Base-by-base conservation (phyloP, 2,113 vertebrate genomes). In the Corythornis cristatus region DNA sequence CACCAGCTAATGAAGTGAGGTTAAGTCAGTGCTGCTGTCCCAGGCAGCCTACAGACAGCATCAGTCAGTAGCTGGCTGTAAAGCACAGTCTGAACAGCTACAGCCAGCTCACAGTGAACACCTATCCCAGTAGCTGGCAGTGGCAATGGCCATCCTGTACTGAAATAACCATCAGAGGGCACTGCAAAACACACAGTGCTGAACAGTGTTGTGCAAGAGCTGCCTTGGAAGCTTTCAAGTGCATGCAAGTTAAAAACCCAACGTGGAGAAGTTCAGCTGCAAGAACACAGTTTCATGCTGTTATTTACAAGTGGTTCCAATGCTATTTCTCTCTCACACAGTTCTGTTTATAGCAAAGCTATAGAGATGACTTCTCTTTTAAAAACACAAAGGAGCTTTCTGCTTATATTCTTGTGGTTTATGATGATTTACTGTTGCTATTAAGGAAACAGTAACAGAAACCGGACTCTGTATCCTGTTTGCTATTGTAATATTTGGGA, bases 381-480 rank as follows among this genome's bases (percentile, higher is more conserved):
- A 31, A 77, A 88, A 91, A 66, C 42, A 95, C 92, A 95, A 89
- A 96, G 83, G 95, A 67, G 89, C 51, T 85, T 93, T 96, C 83
- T 95, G 83, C 96, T 97, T 96, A 94, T 95, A 93, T 95, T 95
- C 96, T 61, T 97, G 93, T 92, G 95, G 93, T 96, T 97, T 94
- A 76, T 4, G 35, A 93, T 84, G 93, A 80, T 83, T 97, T 96
- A 93, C 50, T 97, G 83, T 93, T 93, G 89, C 82, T 90, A 96
- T 87, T 96, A 96, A 97, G 95, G 97, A 96, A 96, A 97, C 83
- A 95, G 95, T 96, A 96, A 97, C 90, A 95, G 91, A 94, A 97
- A 95, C 94, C 85, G 86, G 85, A 97, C 90, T 95, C 78, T 93
- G 70, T 78, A 96, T 97, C 96, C 95, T 97, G 93, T 86, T 97